phyloP scores from a whole-genome alignment of 2,888 invertebrate species.

The Chironomus tentans region DNA sequence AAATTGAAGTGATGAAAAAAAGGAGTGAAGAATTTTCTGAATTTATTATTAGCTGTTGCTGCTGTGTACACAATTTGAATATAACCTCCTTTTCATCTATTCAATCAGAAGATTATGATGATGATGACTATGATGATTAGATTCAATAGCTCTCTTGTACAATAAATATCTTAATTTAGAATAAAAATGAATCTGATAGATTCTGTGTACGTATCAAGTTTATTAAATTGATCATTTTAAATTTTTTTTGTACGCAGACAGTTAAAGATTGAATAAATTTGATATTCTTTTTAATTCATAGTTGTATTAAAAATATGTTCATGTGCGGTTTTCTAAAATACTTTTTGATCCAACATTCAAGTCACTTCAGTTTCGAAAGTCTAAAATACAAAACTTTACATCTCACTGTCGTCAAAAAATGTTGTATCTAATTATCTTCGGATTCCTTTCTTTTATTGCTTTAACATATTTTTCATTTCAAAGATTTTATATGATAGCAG shows the following conservation, averaged over 20 bases:
- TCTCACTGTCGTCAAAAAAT: background rate
- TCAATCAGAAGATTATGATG: too few species aligned
- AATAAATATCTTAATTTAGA: too few species aligned
- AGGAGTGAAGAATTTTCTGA: constrained; percentile 6
- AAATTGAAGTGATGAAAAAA: constrained; percentile 18
- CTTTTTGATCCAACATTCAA: background rate
- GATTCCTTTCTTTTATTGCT: background rate
- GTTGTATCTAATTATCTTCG: background rate
- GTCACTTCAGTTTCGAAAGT: background rate
- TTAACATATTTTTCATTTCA: too few species aligned
- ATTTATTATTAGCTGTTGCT: constrained; percentile 17
- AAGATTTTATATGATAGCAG: too few species aligned
- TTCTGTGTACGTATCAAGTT: background rate
- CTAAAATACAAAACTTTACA: background rate
- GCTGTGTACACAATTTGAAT: background rate
- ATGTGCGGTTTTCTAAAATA: too few species aligned
- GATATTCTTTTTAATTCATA: background rate
- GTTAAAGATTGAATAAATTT: background rate
- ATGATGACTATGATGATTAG: too few species aligned
- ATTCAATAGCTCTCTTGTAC: too few species aligned
- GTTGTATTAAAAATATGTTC: too few species aligned
- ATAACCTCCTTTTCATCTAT: too few species aligned
- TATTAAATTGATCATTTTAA: background rate
- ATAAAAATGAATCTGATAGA: too few species aligned
- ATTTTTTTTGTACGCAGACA: too few species aligned